Evolutionary conservation across 1,140 invertebrate genomes (phyloP).

Genomic region (Dendroctonus ponderosae): DNA sequence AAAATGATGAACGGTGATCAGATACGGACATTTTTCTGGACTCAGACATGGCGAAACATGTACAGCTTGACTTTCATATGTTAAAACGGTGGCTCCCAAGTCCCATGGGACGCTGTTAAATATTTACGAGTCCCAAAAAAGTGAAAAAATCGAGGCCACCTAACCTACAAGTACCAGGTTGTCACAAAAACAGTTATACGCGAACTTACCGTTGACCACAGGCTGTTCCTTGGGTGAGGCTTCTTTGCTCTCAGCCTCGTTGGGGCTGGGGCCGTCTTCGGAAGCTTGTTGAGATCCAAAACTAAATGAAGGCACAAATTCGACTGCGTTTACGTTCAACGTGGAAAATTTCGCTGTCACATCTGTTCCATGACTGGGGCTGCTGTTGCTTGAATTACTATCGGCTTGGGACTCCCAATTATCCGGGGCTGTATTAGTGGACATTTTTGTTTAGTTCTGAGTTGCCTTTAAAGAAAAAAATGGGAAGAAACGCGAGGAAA

Average conservation of each 20-base stretch:
- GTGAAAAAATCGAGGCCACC: slow-evolving; percentile 20
- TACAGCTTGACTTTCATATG: too few species aligned
- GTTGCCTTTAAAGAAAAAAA: slow-evolving; percentile 42
- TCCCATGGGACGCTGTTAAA: too few species aligned
- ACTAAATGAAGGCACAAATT: slow-evolving; percentile 92
- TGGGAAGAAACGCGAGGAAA: slow-evolving; percentile 33
- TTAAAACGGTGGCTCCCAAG: too few species aligned
- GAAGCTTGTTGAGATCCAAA: slow-evolving; percentile 57
- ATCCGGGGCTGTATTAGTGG: slow-evolving; percentile 70
- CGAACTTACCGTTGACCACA: slow-evolving; percentile 56
- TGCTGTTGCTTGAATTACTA: slow-evolving; percentile 60
- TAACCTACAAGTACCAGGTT: slow-evolving; percentile 31
- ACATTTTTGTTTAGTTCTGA: slow-evolving; percentile 56
- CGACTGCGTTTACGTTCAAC: slow-evolving; percentile 91
- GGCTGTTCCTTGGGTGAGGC: slow-evolving; percentile 57
- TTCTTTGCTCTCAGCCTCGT: slow-evolving; percentile 54
- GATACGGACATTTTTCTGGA: too few species aligned
- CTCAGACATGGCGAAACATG: too few species aligned
- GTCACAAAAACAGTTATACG: slow-evolving; percentile 19
- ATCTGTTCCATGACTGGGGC: slow-evolving; percentile 64
- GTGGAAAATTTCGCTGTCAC: slow-evolving; percentile 84
- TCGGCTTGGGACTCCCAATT: slow-evolving; percentile 79
- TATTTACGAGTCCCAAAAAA: not conserved
- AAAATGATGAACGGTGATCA: too few species aligned
- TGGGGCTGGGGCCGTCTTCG: slow-evolving; percentile 55